Evolutionary conservation across 2,797 vertebrate genomes (phyloP).

Genomic region (Lepilemur ruficaudatus): DNA sequence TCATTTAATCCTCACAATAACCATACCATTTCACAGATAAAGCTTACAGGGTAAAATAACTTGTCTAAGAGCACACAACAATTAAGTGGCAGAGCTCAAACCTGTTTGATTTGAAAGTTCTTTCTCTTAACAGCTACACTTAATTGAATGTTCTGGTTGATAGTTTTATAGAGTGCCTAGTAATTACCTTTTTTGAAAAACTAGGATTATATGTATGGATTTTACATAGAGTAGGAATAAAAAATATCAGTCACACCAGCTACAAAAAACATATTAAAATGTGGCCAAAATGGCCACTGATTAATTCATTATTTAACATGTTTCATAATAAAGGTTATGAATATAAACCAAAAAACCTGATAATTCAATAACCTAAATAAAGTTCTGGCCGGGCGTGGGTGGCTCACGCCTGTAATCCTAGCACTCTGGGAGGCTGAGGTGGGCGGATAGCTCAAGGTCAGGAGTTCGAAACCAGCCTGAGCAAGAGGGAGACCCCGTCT

Average conservation of each 20-base stretch:
- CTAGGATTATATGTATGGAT: not conserved
- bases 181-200: slow-evolving; percentile 44
- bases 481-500: too few relatives aligned
- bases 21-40: not conserved
- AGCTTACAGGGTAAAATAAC: not conserved
- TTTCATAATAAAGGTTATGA: slow-evolving; percentile 1
- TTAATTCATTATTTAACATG: not conserved
- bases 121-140: not conserved
- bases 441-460: too few relatives aligned
- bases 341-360: not conserved
- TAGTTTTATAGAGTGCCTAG: not conserved
- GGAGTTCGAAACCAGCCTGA: too few relatives aligned
- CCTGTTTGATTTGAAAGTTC: not conserved
- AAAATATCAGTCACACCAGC: not conserved
- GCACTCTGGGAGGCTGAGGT: too few relatives aligned
- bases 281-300: not conserved
- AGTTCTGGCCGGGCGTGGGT: too few relatives aligned
- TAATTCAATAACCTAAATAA: not conserved
- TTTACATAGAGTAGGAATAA: not conserved
- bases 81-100: slow-evolving; percentile 9
- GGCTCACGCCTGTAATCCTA: too few relatives aligned
- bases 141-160: not conserved
- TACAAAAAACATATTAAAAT: slow-evolving; percentile 13
- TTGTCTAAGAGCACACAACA: not conserved
- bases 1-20: not conserved